Percentiles rank a stretch among this genome's conserved stretches.
Conservation (phyloP, 2,113 vertebrate genomes). For the Actenoides hombroni region DNA sequence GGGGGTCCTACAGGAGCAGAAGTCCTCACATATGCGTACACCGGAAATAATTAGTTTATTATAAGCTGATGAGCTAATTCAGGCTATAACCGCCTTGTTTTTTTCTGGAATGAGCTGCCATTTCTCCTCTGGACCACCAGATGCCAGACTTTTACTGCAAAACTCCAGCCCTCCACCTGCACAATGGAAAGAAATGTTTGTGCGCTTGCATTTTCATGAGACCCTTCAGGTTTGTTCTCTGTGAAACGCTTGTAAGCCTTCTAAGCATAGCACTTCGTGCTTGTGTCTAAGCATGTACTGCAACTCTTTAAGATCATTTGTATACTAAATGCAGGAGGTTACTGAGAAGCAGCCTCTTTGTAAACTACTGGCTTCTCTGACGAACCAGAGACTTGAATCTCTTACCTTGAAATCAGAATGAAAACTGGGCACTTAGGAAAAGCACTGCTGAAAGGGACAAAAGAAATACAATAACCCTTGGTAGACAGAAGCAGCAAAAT, state of each 20-base stretch:
- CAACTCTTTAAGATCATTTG: background rate
- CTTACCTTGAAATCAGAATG: background rate
- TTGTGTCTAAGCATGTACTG: background rate
- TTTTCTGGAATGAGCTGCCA: background rate
- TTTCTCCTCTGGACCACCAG: slow-evolving; percentile 68
- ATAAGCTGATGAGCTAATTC: background rate
- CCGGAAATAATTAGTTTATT: background rate
- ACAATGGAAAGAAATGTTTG: background rate
- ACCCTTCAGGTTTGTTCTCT: background rate
- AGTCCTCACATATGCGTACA: background rate
- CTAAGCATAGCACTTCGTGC: fast-evolving
- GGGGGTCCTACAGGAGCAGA: background rate
- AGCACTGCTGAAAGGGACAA: background rate
- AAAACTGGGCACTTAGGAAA: background rate
- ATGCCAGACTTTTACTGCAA: slow-evolving; percentile 79
- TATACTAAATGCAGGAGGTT: background rate
- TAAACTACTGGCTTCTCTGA: background rate
- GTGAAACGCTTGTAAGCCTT: background rate
- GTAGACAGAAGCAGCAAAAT: background rate
- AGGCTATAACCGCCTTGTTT: background rate
- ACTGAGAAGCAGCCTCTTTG: background rate
- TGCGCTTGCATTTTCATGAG: background rate
- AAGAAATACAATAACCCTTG: background rate
- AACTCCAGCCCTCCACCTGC: slow-evolving; percentile 29
- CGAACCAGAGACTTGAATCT: background rate